Base-by-base conservation (phyloP, 2,113 vertebrate species). In the Vulpes vulpes region DNA sequence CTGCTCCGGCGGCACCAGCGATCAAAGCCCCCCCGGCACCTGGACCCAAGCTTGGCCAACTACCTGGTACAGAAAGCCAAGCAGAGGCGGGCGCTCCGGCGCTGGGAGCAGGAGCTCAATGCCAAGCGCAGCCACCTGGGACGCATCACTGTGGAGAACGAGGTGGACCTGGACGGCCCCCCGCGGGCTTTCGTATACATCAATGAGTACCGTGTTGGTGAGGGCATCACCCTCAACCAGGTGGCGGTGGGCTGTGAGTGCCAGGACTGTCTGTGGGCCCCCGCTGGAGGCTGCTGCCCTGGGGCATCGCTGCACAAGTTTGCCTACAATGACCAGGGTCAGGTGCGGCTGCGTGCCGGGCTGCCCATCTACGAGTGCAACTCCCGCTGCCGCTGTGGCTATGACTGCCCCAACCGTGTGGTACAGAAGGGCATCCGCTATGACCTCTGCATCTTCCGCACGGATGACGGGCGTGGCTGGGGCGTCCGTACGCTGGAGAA, bases 331-430 rank as follows among this genome's bases (percentile, higher is more conserved):
- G 98, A 99, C 65, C 97, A 95, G n/a, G 99, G 99, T 14, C 99
- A 99, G 96, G 99, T 99, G 62, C 98, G 99, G 5, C 96, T 99
- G 93, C 98, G 98, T 55, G 98, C 99, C 0, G 99, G 99, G 30
- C 43, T 99, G 93, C 99, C 99, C 81, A 99, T 99, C 95, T 99
- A 99, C 0, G 99, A 99, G 98, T 99, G 99, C 93, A 99, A 99
- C 98, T 98, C 99, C 0, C 98, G 97, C 2, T 99, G 99, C 98
- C 97, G 91, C 97, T 99, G 99, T 23, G 98, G 99, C 17, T 81
- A 96, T 3, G 99, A 99, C 19, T 99, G 99, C 96, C 98, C 99
- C 20, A 99, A 99, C 98, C 99, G 99, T 0, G 99, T 99, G 81
- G 99, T 99, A 84, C 99, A 99, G 98, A 99, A 98, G 22, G 99